Evolutionary conservation across 2,113 vertebrate species (phyloP).

Genomic region (Monopterus albus): DNA sequence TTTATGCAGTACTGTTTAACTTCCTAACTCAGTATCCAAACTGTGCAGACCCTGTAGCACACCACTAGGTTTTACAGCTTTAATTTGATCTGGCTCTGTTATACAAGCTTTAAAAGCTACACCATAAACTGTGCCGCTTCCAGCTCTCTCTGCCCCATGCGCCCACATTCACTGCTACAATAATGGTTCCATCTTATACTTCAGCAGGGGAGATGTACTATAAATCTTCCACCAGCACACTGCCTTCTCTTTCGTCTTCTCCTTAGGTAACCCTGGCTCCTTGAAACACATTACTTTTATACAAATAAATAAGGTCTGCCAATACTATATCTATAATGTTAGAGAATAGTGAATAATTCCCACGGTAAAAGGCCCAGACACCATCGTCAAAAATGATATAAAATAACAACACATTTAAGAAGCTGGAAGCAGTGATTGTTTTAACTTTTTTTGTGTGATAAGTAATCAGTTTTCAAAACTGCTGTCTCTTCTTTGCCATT

Average conservation of each 20-base stretch:
- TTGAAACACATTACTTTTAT: neutral
- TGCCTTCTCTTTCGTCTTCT: neutral
- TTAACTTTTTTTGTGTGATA: too few relatives aligned
- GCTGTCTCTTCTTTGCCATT: neutral
- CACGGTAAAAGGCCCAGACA: too few relatives aligned
- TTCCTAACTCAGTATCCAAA: conserved; percentile 12
- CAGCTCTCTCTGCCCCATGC: conserved; percentile 8
- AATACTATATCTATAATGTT: too few relatives aligned
- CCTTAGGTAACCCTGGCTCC: conserved; percentile 12
- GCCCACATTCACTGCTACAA: conserved; percentile 12
- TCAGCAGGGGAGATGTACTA: conserved; percentile 33
- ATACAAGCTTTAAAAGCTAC: conserved; percentile 34
- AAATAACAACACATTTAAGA: too few relatives aligned
- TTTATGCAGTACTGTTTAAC: conserved; percentile 16
- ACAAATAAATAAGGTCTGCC: neutral
- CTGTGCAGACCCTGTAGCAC: conserved; percentile 8
- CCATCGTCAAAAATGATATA: too few relatives aligned
- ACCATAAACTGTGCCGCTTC: neutral
- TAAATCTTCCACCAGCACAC: conserved; percentile 18
- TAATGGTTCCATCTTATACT: conserved; percentile 25
- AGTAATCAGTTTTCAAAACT: too few relatives aligned
- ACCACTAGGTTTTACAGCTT: conserved; percentile 37
- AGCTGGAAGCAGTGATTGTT: too few relatives aligned
- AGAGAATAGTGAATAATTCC: too few relatives aligned
- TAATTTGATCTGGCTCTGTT: conserved; percentile 17